phyloP scores from a whole-genome alignment of 2,113 vertebrate genomes.

The Pithys albifrons region DNA sequence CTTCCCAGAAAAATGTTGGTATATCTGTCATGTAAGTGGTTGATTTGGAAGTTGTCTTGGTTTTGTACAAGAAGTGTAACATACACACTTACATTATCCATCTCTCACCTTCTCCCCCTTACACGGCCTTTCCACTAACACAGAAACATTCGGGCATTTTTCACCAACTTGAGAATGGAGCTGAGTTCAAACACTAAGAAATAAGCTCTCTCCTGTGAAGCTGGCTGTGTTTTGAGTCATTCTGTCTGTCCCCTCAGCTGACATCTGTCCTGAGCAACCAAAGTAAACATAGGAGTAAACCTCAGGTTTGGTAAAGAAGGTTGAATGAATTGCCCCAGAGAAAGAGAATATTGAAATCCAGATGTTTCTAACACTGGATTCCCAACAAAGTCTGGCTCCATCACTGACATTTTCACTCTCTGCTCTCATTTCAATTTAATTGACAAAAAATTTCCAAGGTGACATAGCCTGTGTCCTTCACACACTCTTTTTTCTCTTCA shows the following conservation, averaged over 20 bases:
- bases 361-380: not conserved
- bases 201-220: not conserved
- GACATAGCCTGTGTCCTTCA: not conserved
- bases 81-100: fast-evolving
- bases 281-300: not conserved
- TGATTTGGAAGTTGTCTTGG: not conserved
- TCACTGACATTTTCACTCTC: not conserved
- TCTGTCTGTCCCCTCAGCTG: not conserved
- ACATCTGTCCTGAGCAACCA: not conserved
- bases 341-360: not conserved
- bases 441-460: not conserved
- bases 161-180: not conserved
- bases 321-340: not conserved
- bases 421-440: not conserved
- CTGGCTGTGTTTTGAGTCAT: not conserved
- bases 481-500: not conserved
- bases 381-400: not conserved
- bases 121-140: not conserved
- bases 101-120: not conserved
- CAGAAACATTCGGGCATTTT: not conserved
- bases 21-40: not conserved
- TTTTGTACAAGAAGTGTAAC: not conserved
- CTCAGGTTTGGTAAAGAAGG: not conserved
- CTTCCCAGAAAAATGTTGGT: not conserved
- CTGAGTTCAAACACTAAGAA: not conserved